Evolutionary conservation across 2,113 vertebrate species (phyloP), one percentile per base, ranked within the genome.

Genomic region (Colius striatus): DNA sequence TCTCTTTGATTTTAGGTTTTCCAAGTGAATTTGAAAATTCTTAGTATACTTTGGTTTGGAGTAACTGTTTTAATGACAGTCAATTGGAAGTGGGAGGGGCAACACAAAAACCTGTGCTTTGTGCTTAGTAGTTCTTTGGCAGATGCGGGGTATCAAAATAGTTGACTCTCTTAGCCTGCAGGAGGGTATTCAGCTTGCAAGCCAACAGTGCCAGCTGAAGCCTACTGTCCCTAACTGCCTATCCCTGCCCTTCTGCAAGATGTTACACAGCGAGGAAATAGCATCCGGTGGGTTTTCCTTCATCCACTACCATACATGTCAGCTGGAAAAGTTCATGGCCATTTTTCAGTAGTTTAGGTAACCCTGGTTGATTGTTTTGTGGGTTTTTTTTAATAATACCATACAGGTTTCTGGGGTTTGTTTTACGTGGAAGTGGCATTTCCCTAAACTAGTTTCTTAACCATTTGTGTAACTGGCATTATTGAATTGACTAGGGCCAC

Each of bases 221-320:
- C 9, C 41, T 36, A 0, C 54, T 86, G 87, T 84, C 75, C 73
- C n/a, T 10, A 21, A 8, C 63, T 87, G 68, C 43, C 72, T 71
- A 22, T 55, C 60, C 51, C 61, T 94, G 82, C 66, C 85, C 85
- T 91, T n/a, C 82, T 84, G 78, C 61, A 94, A 84, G 70, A 32
- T 87, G 92, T 71, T 74, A 1, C 84, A 38, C 34, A 81, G 84
- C 73, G 58, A 61, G 60, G 54, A 86, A 65, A 57, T 2, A 29
- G 67, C 50, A 32, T 94, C 92, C 92, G 48, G 60, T 32, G 80
- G 60, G 36, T 53, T 94, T 87, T 50, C 61, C 51, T 92, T 89
- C 60, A 21, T 53, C 19, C 45, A 11, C 50, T 38, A 3, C 51
- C 13, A 6, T 19, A 38, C 10, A 0, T 88, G 53, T 30, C 89